Base-by-base conservation (phyloP, 2,797 vertebrate species). In the Gouania willdenowi region DNA sequence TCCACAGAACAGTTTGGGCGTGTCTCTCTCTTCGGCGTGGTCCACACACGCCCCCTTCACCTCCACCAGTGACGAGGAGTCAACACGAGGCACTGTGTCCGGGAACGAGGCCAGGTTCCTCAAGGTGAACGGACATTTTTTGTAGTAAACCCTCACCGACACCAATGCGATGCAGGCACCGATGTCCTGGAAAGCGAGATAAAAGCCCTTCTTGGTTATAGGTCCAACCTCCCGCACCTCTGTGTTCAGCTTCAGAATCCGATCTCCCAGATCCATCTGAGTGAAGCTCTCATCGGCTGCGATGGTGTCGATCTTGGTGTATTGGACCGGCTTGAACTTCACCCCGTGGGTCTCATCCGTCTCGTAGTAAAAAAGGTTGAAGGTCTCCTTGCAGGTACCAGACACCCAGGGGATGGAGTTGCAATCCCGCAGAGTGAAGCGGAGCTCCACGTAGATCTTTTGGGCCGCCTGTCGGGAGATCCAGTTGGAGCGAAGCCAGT, bases 401-500 rank as follows among this genome's bases (percentile, higher is more conserved):
- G 94, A 83, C 14, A 98, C 94, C 93, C 93, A 94, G 0, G 94
- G 94, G 40, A 98, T 97, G 75, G 94, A 97, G 83, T 97, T 97
- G 83, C 94, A 98, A 72, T 98, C 94, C 4, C 94, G 89, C 47
- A 98, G 77, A 1, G 94, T 98, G 77, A 98, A 98, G 52, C 93
- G 94, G 62, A 98, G 90, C 79, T 98, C 94, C 63, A 96, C 94
- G 12, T 95, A 98, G 61, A 98, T 89, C 71, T 94, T 96, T 71
- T 96, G 94, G 0, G 94, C 93, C 0, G 92, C 94, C 19, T 97
- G 92, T 4, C 94, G 92, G 13, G 91, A 92, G 54, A 98, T 92
- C 94, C 94, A 97, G 79, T 91, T 94, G 46, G 94, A 93, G 8
- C 92, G 91, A 42, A 98, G 92, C 95, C 95, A 98, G 81, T 98